Conservation (phyloP, 2,113 vertebrate species). For the Neotoma lepida region DNA sequence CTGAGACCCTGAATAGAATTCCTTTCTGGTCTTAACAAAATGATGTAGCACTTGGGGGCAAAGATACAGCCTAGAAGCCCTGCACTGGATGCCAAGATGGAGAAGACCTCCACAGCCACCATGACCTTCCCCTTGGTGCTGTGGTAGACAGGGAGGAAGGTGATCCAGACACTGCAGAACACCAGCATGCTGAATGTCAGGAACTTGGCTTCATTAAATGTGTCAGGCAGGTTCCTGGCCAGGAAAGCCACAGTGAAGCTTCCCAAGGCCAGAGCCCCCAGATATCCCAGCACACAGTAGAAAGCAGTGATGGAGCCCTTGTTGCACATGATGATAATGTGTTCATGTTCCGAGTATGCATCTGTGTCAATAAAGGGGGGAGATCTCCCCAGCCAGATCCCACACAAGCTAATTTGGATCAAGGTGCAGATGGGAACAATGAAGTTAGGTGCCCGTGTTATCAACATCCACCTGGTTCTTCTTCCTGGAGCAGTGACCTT, state of each 20-base stretch:
- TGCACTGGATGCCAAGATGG: neutral
- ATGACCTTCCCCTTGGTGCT: neutral
- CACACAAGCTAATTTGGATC: neutral
- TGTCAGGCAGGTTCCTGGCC: neutral
- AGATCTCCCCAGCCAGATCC: neutral
- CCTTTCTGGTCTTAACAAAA: neutral
- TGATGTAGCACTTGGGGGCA: neutral
- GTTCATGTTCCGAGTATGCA: neutral
- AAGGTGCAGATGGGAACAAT: conserved; percentile 2
- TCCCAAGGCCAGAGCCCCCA: neutral
- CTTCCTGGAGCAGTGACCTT: neutral
- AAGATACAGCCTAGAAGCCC: neutral
- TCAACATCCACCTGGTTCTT: neutral
- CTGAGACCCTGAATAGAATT: neutral
- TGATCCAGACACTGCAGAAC: neutral
- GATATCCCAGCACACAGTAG: neutral
- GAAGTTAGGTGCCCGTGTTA: neutral
- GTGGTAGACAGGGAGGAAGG: conserved; percentile 8
- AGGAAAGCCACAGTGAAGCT: neutral
- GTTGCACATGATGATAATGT: neutral
- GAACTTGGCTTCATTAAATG: neutral
- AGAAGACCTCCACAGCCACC: neutral
- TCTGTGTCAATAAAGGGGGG: neutral
- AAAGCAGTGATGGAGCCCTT: neutral
- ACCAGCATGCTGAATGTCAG: neutral